Evolutionary conservation across 2,888 invertebrate species (phyloP).

Genomic region (Hipparchia semele): DNA sequence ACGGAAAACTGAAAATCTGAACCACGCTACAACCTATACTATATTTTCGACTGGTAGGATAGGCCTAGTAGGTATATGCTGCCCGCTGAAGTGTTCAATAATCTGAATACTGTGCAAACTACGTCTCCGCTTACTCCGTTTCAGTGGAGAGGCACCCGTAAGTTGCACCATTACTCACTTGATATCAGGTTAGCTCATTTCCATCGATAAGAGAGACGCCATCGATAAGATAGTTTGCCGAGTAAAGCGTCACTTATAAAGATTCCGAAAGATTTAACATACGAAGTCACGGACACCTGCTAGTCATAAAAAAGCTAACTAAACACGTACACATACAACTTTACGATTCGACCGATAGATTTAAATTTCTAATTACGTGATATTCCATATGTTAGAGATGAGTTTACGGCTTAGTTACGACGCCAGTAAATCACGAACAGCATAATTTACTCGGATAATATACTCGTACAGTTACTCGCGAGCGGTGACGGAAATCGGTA

Average conservation of each 20-base stretch:
- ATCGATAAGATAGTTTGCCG: neutral
- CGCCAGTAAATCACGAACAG: constrained; percentile 21
- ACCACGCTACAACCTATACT: too few relatives aligned
- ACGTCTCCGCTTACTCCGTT: neutral
- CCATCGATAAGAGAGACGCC: neutral
- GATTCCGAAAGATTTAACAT: neutral
- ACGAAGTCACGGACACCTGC: constrained; percentile 10
- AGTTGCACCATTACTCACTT: neutral
- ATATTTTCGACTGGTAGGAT: too few relatives aligned
- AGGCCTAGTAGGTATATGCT: too few relatives aligned
- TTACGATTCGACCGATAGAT: constrained; percentile 13
- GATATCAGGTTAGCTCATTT: neutral
- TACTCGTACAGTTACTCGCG: constrained; percentile 5
- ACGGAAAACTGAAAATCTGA: neutral
- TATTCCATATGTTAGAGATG: constrained; percentile 4
- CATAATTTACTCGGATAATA: constrained; percentile 19
- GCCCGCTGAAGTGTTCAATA: too few relatives aligned
- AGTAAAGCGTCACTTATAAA: neutral
- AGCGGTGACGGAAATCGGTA: constrained; percentile 36
- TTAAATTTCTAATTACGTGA: constrained; percentile 27
- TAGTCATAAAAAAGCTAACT: constrained; percentile 14
- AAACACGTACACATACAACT: constrained; percentile 3
- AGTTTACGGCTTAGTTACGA: constrained; percentile 14
- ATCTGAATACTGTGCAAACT: neutral
- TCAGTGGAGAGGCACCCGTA: neutral